These are phyloP conservation scores for Dunckerocampus dactyliophorus DNA, from an alignment of 2,113 vertebrate species.

Conservation along the genomic window DNA sequence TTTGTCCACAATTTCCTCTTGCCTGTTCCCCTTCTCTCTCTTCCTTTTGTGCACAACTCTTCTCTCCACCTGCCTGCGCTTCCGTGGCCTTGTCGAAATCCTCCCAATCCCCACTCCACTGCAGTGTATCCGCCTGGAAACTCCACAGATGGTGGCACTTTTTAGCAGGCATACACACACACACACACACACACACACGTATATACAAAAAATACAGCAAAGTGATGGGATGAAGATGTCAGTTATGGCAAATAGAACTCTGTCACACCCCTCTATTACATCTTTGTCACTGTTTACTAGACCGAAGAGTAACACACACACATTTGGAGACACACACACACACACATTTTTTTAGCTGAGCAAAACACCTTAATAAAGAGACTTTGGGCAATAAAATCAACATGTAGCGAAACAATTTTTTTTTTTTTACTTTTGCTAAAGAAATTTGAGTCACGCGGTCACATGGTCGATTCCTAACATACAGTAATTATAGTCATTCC, in stretches of 20 bases:
- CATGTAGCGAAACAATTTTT: no score
- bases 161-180: neutral
- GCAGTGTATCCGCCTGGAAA: conserved; percentile 75
- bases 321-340: conserved; percentile 12
- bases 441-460: no score
- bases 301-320: conserved; percentile 43
- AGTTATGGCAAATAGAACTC: conserved; percentile 74
- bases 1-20: conserved; percentile 7
- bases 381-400: conserved; percentile 12
- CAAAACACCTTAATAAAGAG: neutral
- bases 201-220: conserved; percentile 37
- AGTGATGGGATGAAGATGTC: conserved; percentile 73
- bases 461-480: no score
- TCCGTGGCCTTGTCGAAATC: conserved; percentile 69
- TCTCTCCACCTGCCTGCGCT: conserved; percentile 64
- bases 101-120: conserved; percentile 72
- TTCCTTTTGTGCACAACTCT: conserved; percentile 43
- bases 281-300: conserved; percentile 70
- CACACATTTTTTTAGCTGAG: conserved; percentile 4
- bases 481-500: no score
- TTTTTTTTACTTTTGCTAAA: no score
- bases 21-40: neutral
- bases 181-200: conserved; percentile 1
- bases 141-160: conserved; percentile 70
- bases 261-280: conserved; percentile 64